Base-by-base conservation (phyloP, 2,797 vertebrate genomes). In the Heterohyrax brucei region DNA sequence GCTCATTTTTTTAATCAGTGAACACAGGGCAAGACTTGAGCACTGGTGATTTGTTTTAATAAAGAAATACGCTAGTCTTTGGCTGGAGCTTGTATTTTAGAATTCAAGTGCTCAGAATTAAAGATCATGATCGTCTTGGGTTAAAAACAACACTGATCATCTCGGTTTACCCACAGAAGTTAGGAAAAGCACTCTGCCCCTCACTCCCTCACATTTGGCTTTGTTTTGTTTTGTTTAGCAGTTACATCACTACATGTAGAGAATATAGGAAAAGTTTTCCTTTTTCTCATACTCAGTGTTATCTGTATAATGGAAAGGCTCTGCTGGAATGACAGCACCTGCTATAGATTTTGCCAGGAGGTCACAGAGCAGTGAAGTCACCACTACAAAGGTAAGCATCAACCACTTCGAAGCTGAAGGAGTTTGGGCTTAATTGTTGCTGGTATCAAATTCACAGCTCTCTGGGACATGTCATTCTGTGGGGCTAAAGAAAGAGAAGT, bases 401-500 rank as follows among this genome's bases (percentile, higher is more conserved):
- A 33, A 68, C 62, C 10, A n/a, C 13, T 28, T 48, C 21, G 61
- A 82, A 28, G 8, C 28, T 26, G 21, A 76, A 82, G 53, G 64
- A 64, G 64, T 81, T 89, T 14, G 39, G 76, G 61, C 56, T 96
- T 21, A 68, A 0, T 33, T 76, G 8, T 79, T 93, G 33, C 53
- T 88, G 5, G 72, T 28, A 75, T 75, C 18, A 7, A 0, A 81
- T 84, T 56, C 87, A 87, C 46, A 87, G 0, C 9, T 89, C 72
- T 87, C 50, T 18, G 79, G 90, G 84, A 21, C 2, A 6, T 1
- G 26, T 50, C 21, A 33, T 7, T 85, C 44, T n/a, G 5, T 7
- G 33, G 50, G 84, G 70, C 62, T 59, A 76, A 24, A 70, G 61
- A 64, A 77, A 91, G 79, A 95, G 64, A 91, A 70, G 79, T 72